Evolutionary conservation across 2,888 invertebrate genomes (phyloP).

Genomic region (Drosophila ezoana): DNA sequence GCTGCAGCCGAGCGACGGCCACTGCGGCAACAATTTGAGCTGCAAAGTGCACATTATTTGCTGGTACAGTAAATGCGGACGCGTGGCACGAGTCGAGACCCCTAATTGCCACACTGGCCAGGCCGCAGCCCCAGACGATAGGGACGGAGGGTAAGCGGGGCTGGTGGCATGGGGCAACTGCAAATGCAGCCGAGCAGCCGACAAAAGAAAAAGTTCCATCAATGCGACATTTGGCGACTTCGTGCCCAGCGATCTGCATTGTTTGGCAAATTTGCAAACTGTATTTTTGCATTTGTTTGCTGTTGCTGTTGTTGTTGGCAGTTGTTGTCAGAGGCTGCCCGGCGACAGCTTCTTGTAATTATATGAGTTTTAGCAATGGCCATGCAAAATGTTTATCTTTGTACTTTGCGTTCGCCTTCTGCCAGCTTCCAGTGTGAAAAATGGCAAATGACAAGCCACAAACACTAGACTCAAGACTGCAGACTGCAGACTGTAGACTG

Average conservation of each 20-base stretch:
- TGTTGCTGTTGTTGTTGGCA: constrained; percentile 12
- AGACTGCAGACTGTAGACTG: neutral
- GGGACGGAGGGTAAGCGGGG: neutral
- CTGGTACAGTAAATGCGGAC: constrained; percentile 47
- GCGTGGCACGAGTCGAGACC: constrained; percentile 71
- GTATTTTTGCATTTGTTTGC: constrained; percentile 12
- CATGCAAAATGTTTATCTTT: constrained; percentile 65
- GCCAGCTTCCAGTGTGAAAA: constrained; percentile 51
- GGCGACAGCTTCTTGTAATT: constrained; percentile 72
- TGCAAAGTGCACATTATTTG: constrained; percentile 51
- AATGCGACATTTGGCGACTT: constrained; percentile 63
- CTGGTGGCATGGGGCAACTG: neutral
- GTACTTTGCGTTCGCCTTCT: constrained; percentile 50
- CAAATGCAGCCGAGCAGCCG: constrained; percentile 18
- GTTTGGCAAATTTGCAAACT: constrained; percentile 75
- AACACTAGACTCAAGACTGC: constrained; percentile 15
- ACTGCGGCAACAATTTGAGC: constrained; percentile 15
- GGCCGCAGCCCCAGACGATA: neutral
- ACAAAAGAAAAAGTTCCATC: constrained; percentile 63
- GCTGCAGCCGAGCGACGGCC: constrained; percentile 9
- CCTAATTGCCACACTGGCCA: constrained; percentile 64
- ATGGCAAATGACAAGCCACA: constrained; percentile 56
- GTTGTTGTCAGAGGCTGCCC: constrained; percentile 14
- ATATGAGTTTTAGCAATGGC: constrained; percentile 56
- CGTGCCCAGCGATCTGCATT: constrained; percentile 77